Percentiles rank a stretch among this genome's conserved stretches.
Conservation (phyloP, 37 sponge, comb jelly and placozoan species). For the Mnemiopsis leidyi region DNA sequence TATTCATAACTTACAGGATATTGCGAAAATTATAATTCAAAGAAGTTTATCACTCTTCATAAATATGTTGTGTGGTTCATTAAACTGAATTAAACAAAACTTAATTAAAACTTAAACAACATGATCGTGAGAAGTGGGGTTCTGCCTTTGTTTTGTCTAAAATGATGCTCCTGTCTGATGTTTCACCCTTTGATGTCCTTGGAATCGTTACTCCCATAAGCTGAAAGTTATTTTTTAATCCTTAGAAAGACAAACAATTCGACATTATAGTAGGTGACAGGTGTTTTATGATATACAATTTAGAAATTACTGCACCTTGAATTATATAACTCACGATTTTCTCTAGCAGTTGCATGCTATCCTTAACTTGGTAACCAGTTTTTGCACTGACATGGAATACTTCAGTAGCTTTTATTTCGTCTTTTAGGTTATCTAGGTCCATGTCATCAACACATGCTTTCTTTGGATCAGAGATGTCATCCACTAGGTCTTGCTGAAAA, state of each 20-base stretch:
- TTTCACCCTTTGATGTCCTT: not conserved
- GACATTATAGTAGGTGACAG: too few relatives aligned
- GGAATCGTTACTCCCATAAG: not conserved
- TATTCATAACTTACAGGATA: too few relatives aligned
- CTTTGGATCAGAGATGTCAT: not conserved
- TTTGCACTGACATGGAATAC: slow-evolving; percentile 23
- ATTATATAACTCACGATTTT: not conserved
- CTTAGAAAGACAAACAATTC: too few relatives aligned
- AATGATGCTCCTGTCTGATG: not conserved
- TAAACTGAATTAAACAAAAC: too few relatives aligned
- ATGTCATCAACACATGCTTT: slow-evolving; percentile 25
- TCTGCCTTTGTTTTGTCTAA: not conserved
- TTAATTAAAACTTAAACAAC: too few relatives aligned
- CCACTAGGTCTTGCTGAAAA: not conserved
- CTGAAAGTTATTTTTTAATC: too few relatives aligned
- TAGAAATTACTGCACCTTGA: too few relatives aligned
- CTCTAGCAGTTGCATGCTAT: slow-evolving; percentile 16
- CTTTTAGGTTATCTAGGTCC: slow-evolving; percentile 6
- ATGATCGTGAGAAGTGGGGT: not conserved
- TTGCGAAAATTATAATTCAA: too few relatives aligned
- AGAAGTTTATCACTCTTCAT: too few relatives aligned
- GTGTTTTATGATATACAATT: too few relatives aligned
- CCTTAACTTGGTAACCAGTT: slow-evolving; percentile 7
- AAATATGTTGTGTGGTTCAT: too few relatives aligned
- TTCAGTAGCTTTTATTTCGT: not conserved